These are phyloP conservation scores for Sebastes dallii DNA, from an alignment of 2,797 vertebrate genomes.

Conservation along the genomic window DNA sequence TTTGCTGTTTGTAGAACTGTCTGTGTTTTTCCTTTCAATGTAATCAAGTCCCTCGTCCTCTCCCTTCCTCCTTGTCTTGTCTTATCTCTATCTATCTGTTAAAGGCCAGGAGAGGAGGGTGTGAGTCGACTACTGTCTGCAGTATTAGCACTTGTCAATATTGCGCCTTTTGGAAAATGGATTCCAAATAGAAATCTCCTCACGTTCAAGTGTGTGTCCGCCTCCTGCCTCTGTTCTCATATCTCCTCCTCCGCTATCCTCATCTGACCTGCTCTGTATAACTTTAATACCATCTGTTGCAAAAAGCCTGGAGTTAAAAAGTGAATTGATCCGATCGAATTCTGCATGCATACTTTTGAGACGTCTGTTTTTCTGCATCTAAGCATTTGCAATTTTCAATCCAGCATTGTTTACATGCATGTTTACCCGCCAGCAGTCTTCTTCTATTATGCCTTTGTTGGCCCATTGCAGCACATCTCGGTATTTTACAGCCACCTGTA, in stretches of 20 bases:
- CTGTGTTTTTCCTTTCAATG: not conserved
- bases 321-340: constrained; percentile 30
- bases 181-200: constrained; percentile 68
- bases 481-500: not conserved
- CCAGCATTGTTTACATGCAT: not conserved
- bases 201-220: constrained; percentile 50
- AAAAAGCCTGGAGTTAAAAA: not conserved
- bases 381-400: not conserved
- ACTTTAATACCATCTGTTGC: constrained; percentile 40
- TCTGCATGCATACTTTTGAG: not conserved
- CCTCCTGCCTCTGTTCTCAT: constrained; percentile 32
- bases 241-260: constrained; percentile 39
- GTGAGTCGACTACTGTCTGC: constrained; percentile 67
- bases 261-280: constrained; percentile 29
- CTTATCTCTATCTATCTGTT: constrained; percentile 15
- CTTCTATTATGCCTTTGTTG: not conserved
- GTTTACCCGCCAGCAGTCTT: not conserved
- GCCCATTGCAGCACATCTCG: not conserved
- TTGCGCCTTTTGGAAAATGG: constrained; percentile 52
- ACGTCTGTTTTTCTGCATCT: not conserved
- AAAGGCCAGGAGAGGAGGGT: constrained; percentile 36
- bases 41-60: not conserved
- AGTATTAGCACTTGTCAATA: constrained; percentile 66
- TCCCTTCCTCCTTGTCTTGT: constrained; percentile 14
- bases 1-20: not conserved